Conservation (phyloP, 1,140 invertebrate species). For the Drosophila rhopaloa region DNA sequence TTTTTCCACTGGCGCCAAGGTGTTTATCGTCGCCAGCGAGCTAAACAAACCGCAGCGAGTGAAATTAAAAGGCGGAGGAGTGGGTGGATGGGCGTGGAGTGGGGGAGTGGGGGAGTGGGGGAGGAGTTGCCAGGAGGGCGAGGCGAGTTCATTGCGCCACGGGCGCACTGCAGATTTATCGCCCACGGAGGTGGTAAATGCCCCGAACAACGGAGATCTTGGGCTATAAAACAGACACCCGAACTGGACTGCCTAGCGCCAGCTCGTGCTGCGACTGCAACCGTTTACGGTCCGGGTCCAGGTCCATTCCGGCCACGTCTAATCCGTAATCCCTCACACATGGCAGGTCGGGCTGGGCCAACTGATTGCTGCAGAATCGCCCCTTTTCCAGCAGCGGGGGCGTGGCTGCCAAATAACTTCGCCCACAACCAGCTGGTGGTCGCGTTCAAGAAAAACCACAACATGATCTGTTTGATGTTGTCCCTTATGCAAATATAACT, state of each 20-base stretch:
- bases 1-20: conserved; percentile 67
- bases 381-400: not conserved
- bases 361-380: not conserved
- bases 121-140: conserved; percentile 7
- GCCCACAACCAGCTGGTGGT: conserved; percentile 12
- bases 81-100: conserved; percentile 5
- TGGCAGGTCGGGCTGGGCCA: conserved; percentile 19
- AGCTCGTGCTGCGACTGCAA: conserved; percentile 69
- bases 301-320: not conserved
- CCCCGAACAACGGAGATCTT: conserved; percentile 46
- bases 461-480: not conserved
- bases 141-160: conserved; percentile 75
- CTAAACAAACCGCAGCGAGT: conserved; percentile 66
- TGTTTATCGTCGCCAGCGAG: conserved; percentile 77
- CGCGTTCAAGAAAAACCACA: not conserved
- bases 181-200: conserved; percentile 79
- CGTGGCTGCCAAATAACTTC: conserved; percentile 1
- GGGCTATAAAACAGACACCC: conserved; percentile 76
- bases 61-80: not conserved
- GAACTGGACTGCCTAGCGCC: conserved; percentile 69
- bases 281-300: not conserved
- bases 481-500: not conserved
- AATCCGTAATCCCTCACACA: conserved; percentile 59
- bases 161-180: conserved; percentile 82
- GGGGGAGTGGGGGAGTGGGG: conserved; percentile 1